Evolutionary conservation across 2,797 vertebrate species (phyloP).

Genomic region (Cyclura pinguis): DNA sequence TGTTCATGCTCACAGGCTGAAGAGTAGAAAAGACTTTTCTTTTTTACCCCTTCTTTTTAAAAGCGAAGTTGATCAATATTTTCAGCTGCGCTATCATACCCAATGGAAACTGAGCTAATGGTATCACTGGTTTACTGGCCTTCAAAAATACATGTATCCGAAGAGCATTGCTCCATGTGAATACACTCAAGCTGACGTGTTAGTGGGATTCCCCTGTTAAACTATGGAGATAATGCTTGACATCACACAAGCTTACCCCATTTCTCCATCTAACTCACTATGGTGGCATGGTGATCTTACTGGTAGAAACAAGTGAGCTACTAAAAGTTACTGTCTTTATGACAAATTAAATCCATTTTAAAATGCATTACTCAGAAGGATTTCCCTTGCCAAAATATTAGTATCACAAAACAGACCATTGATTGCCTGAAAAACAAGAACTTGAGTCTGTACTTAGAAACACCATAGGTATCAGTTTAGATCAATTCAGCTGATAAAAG

Average conservation of each 20-base stretch:
- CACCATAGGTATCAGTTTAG: fast-evolving
- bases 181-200: neutral
- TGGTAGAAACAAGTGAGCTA: neutral
- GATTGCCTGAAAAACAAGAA: neutral
- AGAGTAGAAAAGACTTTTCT: neutral
- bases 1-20: neutral
- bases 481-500: neutral
- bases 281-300: neutral
- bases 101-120: neutral
- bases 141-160: neutral
- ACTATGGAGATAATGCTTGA: neutral
- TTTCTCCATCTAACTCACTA: neutral
- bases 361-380: neutral
- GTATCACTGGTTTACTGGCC: neutral
- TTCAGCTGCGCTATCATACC: neutral
- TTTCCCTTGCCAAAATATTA: neutral
- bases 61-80: neutral
- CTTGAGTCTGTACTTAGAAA: neutral
- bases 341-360: neutral
- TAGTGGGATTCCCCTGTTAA: neutral
- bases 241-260: neutral
- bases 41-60: no score
- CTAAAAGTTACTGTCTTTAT: neutral
- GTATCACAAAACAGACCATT: neutral
- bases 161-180: slow-evolving; percentile 1